Base-by-base conservation (phyloP, 2,113 vertebrate genomes). In the Xiphorhynchus elegans region DNA sequence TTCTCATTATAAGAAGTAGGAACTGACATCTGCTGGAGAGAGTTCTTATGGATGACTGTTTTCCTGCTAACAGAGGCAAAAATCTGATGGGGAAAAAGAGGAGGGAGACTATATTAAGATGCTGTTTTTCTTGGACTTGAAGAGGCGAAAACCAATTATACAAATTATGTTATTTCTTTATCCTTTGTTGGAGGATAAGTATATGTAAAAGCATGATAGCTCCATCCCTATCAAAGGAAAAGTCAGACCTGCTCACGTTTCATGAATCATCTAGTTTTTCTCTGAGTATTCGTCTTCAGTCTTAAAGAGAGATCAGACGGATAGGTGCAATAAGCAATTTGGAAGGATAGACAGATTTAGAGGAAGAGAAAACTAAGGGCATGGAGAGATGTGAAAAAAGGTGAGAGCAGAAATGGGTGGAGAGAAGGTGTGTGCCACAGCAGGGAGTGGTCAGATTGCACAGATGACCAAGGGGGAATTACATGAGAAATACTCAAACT, bases 21-120 rank as follows among this genome's bases (percentile, higher is more conserved):
- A 64, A 74, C 87, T 95, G 93, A 94, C 87, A 83, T 80, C 87
- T 94, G 82, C 70, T 85, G 83, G 62, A 89, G 60, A 81, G 66
- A 80, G 59, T 90, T 91, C 84, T 87, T 87, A 69, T 29, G 53
- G 73, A 94, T 96, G 66, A 66, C 89, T 86, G 3, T 90, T 88
- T 79, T 95, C 84, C 52, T 95, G 56, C 67, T 87, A 93, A 46
- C 16, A 66, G 47, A 70, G 39, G 69, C 64, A 91, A 87, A 90
- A 94, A 37, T 39, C 39, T 82, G 50, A 52, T 25, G 62, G 46
- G 37, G 28, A 55, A 72, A 74, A 76, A 24, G 69, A 21, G 39
- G 50, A 91, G 19, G 31, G 40, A 75, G 14, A 44, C 56, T 78
- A 6, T 63, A 78, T 47, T 37, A 87, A 87, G 79, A 56, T 35